Conservation (phyloP, 2,888 invertebrate genomes). For the Sminthurides aquaticus region DNA sequence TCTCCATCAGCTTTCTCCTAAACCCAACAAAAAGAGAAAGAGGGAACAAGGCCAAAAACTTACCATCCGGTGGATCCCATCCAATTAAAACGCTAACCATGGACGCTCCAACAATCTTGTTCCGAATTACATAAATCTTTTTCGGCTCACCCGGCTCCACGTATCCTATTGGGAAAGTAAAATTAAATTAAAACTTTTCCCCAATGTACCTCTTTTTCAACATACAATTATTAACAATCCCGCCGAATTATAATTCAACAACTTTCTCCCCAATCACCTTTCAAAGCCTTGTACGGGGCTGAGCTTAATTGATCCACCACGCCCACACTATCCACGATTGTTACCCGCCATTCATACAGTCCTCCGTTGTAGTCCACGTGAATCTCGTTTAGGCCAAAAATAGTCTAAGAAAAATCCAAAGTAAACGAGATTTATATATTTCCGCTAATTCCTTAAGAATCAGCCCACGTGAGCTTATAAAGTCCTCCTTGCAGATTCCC, state of each 20-base stretch:
- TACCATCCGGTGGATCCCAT: constrained; percentile 43
- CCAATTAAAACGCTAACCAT: constrained; percentile 36
- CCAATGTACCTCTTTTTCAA: too few species aligned
- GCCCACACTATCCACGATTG: constrained; percentile 32
- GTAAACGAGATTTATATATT: not conserved
- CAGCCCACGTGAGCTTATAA: too few species aligned
- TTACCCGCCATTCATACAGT: constrained; percentile 35
- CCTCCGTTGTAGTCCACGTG: constrained; percentile 26
- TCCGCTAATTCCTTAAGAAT: not conserved
- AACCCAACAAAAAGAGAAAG: too few species aligned
- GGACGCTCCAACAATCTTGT: constrained; percentile 19
- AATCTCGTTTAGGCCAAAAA: constrained; percentile 24
- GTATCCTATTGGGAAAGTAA: too few species aligned
- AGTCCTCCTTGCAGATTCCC: too few species aligned
- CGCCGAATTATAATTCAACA: not conserved
- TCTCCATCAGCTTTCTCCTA: too few species aligned
- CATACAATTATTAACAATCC: too few species aligned
- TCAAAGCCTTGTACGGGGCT: constrained; percentile 24
- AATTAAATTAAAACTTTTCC: too few species aligned
- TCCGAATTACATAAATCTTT: constrained; percentile 26
- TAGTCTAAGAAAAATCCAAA: constrained; percentile 23
- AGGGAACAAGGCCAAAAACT: too few species aligned
- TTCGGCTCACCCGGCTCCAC: constrained; percentile 33
- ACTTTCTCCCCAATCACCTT: constrained; percentile 27
- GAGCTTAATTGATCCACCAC: constrained; percentile 25